Conservation (phyloP, 2,113 vertebrate genomes). For the Tinamus guttatus region DNA sequence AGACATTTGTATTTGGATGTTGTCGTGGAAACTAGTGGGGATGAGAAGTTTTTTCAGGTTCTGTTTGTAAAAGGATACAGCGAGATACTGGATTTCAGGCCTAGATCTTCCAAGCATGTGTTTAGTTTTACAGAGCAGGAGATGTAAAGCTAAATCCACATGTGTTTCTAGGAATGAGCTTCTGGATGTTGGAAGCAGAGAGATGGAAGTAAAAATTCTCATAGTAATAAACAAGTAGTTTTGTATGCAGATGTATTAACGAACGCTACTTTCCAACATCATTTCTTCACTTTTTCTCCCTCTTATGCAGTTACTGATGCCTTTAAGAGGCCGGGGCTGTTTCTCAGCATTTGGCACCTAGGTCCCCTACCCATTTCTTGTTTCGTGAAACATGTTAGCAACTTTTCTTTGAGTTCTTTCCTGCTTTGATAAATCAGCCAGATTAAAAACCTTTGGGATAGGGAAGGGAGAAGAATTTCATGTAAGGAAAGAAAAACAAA, state of each 20-base stretch:
- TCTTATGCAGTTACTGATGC: neutral
- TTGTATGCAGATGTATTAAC: neutral
- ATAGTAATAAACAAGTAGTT: constrained; percentile 1
- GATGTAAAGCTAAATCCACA: neutral
- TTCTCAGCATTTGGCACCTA: neutral
- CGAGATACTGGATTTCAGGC: neutral
- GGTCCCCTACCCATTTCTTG: neutral
- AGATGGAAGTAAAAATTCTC: neutral
- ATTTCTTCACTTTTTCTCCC: neutral
- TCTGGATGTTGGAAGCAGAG: neutral
- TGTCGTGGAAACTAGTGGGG: constrained; percentile 16
- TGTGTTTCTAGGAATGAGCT: neutral
- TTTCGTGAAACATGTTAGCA: neutral
- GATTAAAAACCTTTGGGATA: neutral
- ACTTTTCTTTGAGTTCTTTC: neutral
- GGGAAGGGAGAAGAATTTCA: neutral
- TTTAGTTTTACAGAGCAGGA: neutral
- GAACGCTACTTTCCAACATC: neutral
- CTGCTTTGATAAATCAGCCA: neutral
- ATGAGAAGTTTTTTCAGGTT: neutral
- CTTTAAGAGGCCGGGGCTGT: too few species aligned
- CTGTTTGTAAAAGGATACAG: neutral
- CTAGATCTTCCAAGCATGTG: neutral
- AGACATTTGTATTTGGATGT: neutral
- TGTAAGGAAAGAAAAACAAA: constrained; percentile 38